These are phyloP conservation scores for Girardinus metallicus DNA, from an alignment of 2,797 vertebrate genomes.

Conservation along the genomic window DNA sequence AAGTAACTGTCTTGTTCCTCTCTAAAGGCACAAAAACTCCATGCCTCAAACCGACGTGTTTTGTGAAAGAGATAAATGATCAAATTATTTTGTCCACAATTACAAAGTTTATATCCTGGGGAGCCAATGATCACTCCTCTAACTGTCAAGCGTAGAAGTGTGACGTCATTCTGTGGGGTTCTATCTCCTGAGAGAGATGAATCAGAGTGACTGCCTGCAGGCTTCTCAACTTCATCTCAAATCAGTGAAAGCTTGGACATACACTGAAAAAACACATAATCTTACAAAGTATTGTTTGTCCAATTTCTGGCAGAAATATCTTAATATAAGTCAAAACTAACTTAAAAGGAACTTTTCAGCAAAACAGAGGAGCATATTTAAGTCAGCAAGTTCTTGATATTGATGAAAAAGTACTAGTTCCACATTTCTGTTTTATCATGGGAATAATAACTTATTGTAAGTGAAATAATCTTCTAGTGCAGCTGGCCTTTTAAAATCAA, in stretches of 20 bases:
- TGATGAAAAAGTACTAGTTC: too few relatives aligned
- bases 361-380: too few relatives aligned
- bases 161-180: neutral
- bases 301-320: too few relatives aligned
- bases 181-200: neutral
- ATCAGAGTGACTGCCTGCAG: neutral
- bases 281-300: too few relatives aligned
- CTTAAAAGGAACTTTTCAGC: too few relatives aligned
- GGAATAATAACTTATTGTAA: too few relatives aligned
- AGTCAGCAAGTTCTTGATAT: too few relatives aligned
- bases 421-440: too few relatives aligned
- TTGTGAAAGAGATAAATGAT: neutral
- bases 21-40: neutral
- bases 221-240: neutral
- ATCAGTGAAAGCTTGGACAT: neutral
- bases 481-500: too few relatives aligned
- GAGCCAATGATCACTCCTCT: neutral
- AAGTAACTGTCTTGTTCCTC: neutral
- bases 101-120: neutral
- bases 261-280: too few relatives aligned
- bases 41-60: neutral
- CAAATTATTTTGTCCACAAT: neutral
- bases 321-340: too few relatives aligned
- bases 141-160: neutral
- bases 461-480: too few relatives aligned